Conservation (phyloP, 53 echinoderm and acorn worm genomes). For the Hippasteria phrygiana region DNA sequence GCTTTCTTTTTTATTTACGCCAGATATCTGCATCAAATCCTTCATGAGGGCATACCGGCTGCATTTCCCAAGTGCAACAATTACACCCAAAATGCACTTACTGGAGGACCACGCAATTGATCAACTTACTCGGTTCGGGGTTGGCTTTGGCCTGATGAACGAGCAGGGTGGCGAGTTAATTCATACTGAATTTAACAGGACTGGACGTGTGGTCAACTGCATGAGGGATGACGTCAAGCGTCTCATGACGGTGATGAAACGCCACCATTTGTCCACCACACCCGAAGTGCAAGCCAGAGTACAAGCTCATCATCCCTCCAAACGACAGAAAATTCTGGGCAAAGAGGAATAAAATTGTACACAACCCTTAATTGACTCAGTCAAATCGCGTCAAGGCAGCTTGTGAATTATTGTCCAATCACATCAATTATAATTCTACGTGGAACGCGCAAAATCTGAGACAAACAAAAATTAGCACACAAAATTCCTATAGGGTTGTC, state of each 20-base stretch:
- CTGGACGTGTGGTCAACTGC: conserved; percentile 5
- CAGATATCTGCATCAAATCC: conserved; percentile 55
- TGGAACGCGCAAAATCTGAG: too few species aligned
- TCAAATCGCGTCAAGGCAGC: too few species aligned
- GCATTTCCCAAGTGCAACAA: conserved; percentile 23
- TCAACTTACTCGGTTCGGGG: conserved; percentile 21
- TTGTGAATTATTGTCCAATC: too few species aligned
- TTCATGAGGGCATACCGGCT: conserved; percentile 50
- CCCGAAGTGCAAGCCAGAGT: conserved; percentile 25
- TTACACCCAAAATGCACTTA: conserved; percentile 69
- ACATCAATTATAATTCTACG: too few species aligned
- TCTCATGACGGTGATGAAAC: conserved; percentile 29
- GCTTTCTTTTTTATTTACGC: not conserved
- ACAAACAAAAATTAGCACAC: too few species aligned
- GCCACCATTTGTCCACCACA: conserved; percentile 10
- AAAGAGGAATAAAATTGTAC: not conserved
- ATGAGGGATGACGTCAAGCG: conserved; percentile 34
- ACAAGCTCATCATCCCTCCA: not conserved
- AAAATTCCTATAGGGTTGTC: too few species aligned
- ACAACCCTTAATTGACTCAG: too few species aligned
- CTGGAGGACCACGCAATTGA: conserved; percentile 59
- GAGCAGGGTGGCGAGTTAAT: conserved; percentile 71
- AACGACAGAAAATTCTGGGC: not conserved
- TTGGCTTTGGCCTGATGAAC: conserved; percentile 51
- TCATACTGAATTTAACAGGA: conserved; percentile 62